phyloP scores from a whole-genome alignment of 2,888 invertebrate genomes.

The Apodemia mormo region DNA sequence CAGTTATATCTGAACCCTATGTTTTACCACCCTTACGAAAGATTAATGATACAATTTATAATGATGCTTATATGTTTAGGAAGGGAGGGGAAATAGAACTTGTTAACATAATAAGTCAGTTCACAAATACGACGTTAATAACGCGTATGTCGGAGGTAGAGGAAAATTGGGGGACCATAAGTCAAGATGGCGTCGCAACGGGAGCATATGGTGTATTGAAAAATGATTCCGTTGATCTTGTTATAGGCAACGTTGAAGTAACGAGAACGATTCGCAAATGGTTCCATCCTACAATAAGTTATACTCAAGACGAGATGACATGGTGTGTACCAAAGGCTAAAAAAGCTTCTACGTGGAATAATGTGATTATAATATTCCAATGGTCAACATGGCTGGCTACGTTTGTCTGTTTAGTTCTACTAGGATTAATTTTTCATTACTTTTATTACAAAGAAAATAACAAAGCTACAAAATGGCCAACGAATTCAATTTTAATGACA shows the following conservation, averaged over 20 bases:
- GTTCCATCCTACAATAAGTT: slow-evolving; percentile 72
- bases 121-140: slow-evolving; percentile 71
- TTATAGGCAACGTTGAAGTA: slow-evolving; percentile 75
- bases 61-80: slow-evolving; percentile 62
- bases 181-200: slow-evolving; percentile 60
- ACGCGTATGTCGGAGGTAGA: slow-evolving; percentile 58
- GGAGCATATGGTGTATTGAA: slow-evolving; percentile 61
- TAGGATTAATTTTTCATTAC: slow-evolving; percentile 66
- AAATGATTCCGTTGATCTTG: slow-evolving; percentile 60
- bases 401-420: slow-evolving; percentile 55
- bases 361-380: slow-evolving; percentile 72
- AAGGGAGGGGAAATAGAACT: slow-evolving; percentile 72
- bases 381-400: slow-evolving; percentile 73
- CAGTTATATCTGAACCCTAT: slow-evolving; percentile 72
- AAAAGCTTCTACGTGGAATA: slow-evolving; percentile 71
- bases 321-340: slow-evolving; percentile 72
- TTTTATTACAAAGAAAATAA: slow-evolving; percentile 62
- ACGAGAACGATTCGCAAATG: slow-evolving; percentile 66
- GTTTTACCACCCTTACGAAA: slow-evolving; percentile 66
- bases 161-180: slow-evolving; percentile 70
- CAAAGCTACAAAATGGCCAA: slow-evolving; percentile 66
- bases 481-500: slow-evolving; percentile 70
- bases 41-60: slow-evolving; percentile 48
- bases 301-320: slow-evolving; percentile 76
- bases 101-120: slow-evolving; percentile 69